Base-by-base conservation (phyloP, 1,140 invertebrate species). In the Drosophila micromelanica region DNA sequence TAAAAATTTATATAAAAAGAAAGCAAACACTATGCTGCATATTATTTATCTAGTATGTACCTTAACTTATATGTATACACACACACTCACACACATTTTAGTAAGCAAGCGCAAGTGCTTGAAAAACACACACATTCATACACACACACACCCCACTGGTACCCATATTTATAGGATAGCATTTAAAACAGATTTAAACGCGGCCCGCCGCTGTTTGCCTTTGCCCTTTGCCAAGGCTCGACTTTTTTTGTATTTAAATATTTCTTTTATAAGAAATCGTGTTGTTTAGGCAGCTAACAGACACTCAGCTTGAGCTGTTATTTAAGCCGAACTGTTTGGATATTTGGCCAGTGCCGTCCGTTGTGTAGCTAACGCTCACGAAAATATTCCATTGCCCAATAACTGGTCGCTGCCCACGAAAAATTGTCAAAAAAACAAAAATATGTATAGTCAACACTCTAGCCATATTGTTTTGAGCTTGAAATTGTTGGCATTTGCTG, bases 21-120 rank as follows among this genome's bases (percentile, higher is more conserved):
- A 57, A 45, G 55, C 42, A 67, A 54, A 65, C 60, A 85, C 64
- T 80, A 77, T 86, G 76, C 68, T 80, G 80, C 80, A 85, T 85
- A 84, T 84, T 84, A 84, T 84, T 84, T 85, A 85, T 76, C 75
- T 84, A 85, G 80, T 80, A 80, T 76, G 80, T 85, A 84, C 72
- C 81, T 74, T 84, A 78, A 80, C 73, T 84, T 84, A 84, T 84
- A 84, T 61, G 59, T 49, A 60, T 37, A 63, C 60, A 81, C 38
- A 73, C 43, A 71, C 51, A 64, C 40, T 61, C 11, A 40, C 32
- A 62, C 32, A 42, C 30, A 59, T 38, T 84, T 78, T 52, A 56
- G 35, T 43, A 79, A 13, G 40, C 80, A 78, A 79, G 80, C 75
- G 40, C 2, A 48, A 40, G 43, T 37, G 80, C 76, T 82, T 84